Conservation (phyloP, 2,797 vertebrate genomes). For the Cygnus olor region DNA sequence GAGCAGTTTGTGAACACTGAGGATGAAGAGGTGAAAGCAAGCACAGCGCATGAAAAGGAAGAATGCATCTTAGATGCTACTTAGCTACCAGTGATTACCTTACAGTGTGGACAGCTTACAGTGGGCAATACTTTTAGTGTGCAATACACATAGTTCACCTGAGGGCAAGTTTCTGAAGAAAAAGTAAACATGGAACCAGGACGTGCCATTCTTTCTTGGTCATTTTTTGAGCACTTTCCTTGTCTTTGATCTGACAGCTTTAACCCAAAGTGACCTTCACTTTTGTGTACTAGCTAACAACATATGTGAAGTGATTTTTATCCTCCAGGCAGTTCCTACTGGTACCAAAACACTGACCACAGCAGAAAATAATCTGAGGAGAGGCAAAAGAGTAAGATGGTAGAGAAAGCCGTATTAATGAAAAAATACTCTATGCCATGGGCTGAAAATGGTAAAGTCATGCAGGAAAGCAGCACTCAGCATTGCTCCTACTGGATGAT, state of each 20-base stretch:
- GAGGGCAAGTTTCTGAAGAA: neutral
- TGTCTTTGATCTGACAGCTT: neutral
- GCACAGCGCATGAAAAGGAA: neutral
- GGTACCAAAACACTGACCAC: neutral
- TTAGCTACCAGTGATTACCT: neutral
- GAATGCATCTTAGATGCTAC: neutral
- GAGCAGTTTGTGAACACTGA: fast-evolving
- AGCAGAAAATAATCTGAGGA: neutral
- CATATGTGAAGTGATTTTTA: neutral
- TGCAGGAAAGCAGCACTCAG: neutral
- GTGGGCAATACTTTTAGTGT: neutral
- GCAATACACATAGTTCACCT: neutral
- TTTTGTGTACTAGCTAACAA: neutral
- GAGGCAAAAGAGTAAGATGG: neutral
- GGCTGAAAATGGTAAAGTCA: neutral
- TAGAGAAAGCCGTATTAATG: neutral
- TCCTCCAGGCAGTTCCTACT: neutral
- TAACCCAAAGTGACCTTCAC: neutral
- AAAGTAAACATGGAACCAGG: neutral
- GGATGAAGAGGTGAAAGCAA: neutral
- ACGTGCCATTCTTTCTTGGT: neutral
- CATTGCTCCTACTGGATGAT: neutral
- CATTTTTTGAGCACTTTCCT: neutral
- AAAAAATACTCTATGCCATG: neutral
- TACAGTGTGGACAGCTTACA: neutral